Evolutionary conservation across 2,113 vertebrate species (phyloP), one percentile per base, ranked within the genome.

Genomic region (Turnix velox): DNA sequence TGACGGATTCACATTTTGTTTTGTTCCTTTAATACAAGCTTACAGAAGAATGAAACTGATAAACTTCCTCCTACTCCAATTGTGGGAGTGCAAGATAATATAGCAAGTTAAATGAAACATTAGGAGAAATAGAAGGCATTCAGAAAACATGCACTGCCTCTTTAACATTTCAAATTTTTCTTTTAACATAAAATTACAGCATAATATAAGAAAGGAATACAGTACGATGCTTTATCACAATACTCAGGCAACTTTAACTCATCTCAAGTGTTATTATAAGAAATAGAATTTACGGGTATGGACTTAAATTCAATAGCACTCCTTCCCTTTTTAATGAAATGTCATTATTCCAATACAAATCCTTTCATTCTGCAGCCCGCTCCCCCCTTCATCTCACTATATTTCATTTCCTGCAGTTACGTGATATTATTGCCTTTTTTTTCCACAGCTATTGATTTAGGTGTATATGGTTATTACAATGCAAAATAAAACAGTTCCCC

Each of bases 391-490:
- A 96, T 97, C 97, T 97, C 87, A 97, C 97, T 98, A 97, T 98
- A 98, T 98, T 99, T 98, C 98, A 99, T 98, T 98, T 98, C 97
- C 98, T 98, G 97, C 97, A 98, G 98, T 98, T 98, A 98, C 79
- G 92, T 96, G 97, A 92, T 98, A 98, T 99, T 98, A 98, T 98
- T 98, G 98, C 98, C 97, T 98, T 97, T 97, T 98, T 97, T 93
- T 92, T 84, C 97, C 97, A 96, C 95, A 97, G 98, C 98, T 98
- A 98, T 99, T 99, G 98, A 99, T 99, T 99, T 98, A 98, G 97
- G 98, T 98, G 98, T 98, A 98, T 98, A 98, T 98, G 97, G 98
- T 98, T 99, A 99, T 99, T 98, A 98, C 98, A 98, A 98, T 98
- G 98, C 98, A 98, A 99, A 99, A 98, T 98, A 98, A 98, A 98